A percentile compares a stretch with the other conserved stretches of the same genome.
Evolutionary conservation across 2,797 vertebrate species (phyloP).

Genomic region (Anabas testudineus): DNA sequence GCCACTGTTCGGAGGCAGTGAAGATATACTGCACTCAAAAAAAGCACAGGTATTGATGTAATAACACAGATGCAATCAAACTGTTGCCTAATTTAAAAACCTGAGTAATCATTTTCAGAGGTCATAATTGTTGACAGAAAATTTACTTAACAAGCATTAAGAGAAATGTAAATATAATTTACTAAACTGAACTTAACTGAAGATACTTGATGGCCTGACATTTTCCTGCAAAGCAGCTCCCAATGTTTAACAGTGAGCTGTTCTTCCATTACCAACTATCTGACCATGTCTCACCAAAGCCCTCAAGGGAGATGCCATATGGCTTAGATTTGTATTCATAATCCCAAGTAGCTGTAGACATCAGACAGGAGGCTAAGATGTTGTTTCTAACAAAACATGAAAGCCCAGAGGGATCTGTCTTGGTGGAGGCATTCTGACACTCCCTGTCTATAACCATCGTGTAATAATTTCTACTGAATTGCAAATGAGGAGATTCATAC

Average conservation of each 20-base stretch:
- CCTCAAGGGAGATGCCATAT: conserved; percentile 59
- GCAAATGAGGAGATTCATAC: conserved; percentile 31
- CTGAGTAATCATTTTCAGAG: conserved; percentile 1
- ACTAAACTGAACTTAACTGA: not conserved
- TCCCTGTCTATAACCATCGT: conserved; percentile 24
- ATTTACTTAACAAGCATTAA: not conserved
- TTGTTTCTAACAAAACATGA: conserved; percentile 67
- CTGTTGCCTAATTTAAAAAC: conserved; percentile 11
- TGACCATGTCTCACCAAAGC: conserved; percentile 55
- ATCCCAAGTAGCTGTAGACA: conserved; percentile 66
- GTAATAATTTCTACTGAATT: conserved; percentile 46
- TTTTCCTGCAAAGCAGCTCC: conserved; percentile 18
- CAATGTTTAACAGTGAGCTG: conserved; percentile 27
- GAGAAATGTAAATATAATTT: not conserved
- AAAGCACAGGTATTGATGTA: conserved; percentile 5
- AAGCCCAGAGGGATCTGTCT: conserved; percentile 53
- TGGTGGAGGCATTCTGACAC: conserved; percentile 46
- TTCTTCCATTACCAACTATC: conserved; percentile 48
- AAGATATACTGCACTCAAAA: conserved; percentile 1
- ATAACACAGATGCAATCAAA: not conserved
- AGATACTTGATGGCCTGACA: not conserved
- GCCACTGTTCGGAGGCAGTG: conserved; percentile 30
- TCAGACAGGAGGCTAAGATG: conserved; percentile 65
- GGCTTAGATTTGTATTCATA: conserved; percentile 73
- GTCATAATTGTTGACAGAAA: not conserved